Conservation (phyloP, 2,888 invertebrate genomes). For the Ophion ventricosus region DNA sequence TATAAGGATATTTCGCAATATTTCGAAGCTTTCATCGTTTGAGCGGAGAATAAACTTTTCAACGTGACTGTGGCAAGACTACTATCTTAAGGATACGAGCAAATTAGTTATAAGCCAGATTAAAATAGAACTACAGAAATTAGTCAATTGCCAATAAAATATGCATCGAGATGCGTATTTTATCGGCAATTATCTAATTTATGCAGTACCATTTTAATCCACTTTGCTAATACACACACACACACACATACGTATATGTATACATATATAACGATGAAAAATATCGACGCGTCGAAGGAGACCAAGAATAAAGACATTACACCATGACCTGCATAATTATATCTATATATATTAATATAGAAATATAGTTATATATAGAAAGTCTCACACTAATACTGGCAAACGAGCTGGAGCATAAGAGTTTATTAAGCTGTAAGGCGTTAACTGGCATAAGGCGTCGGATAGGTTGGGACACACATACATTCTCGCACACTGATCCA, state of each 20-base stretch:
- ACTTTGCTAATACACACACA: not conserved
- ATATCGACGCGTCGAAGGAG: conserved; percentile 29
- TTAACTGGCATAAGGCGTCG: conserved; percentile 83
- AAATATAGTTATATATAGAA: not conserved
- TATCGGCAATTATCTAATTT: not conserved
- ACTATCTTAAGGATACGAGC: not conserved
- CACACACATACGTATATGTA: not conserved
- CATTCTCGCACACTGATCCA: not conserved
- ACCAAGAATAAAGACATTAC: conserved; percentile 48
- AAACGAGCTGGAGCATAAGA: conserved; percentile 71
- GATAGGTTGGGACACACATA: conserved; percentile 78
- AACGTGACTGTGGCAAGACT: no score
- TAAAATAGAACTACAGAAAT: not conserved
- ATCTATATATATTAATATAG: not conserved
- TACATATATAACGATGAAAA: conserved; percentile 12
- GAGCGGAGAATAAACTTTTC: no score
- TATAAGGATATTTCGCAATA: no score
- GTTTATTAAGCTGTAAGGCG: conserved; percentile 83
- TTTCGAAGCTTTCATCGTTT: no score
- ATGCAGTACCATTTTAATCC: not conserved
- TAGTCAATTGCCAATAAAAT: not conserved
- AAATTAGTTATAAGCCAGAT: not conserved
- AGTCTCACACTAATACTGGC: conserved; percentile 7
- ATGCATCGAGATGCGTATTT: not conserved
- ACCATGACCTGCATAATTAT: not conserved